Conservation (phyloP, 2,113 vertebrate genomes). For the Tamias sibiricus region DNA sequence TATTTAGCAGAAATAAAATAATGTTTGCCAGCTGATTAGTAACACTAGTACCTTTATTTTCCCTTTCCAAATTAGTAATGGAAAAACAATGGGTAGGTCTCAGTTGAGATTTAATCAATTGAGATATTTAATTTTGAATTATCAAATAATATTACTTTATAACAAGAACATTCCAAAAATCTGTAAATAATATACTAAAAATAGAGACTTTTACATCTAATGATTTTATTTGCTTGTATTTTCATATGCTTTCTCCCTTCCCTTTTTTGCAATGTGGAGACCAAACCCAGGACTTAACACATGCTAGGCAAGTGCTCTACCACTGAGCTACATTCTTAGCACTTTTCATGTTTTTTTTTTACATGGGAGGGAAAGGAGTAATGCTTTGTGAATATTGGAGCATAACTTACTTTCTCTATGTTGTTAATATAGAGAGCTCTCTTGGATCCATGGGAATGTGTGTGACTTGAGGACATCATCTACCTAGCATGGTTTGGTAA, state of each 20-base stretch:
- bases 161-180: neutral
- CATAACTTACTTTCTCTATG: neutral
- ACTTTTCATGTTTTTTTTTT: neutral
- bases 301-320: neutral
- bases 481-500: neutral
- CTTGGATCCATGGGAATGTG: neutral
- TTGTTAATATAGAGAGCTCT: neutral
- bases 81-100: neutral
- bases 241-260: neutral
- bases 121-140: neutral
- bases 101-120: neutral
- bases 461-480: neutral
- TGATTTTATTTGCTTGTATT: neutral
- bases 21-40: neutral
- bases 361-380: neutral
- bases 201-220: neutral
- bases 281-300: neutral
- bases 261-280: neutral
- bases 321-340: neutral
- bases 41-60: neutral
- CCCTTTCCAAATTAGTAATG: neutral
- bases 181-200: neutral
- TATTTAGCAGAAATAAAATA: conserved; percentile 49
- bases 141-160: neutral
- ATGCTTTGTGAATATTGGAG: too few species aligned